A percentile compares a stretch with the other conserved stretches of the same genome.
Evolutionary conservation across 2,888 invertebrate genomes (phyloP).

Genomic region (Celastrina argiolus): DNA sequence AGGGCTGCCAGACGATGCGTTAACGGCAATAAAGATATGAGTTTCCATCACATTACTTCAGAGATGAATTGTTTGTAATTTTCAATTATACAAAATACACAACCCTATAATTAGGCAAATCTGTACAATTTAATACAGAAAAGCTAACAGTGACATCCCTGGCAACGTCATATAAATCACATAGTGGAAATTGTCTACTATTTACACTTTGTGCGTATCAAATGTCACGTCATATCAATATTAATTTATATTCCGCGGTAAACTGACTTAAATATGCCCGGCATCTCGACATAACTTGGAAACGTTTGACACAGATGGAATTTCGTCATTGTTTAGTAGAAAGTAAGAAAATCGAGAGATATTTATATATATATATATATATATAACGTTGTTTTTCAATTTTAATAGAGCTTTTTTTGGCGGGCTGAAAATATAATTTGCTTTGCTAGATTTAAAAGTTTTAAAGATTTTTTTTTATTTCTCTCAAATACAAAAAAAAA

Average conservation of each 20-base stretch:
- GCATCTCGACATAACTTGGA: not conserved
- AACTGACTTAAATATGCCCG: slow-evolving; percentile 4
- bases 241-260: slow-evolving; percentile 35
- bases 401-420: not conserved
- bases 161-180: slow-evolving; percentile 35
- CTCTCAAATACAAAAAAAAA: too few relatives aligned
- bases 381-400: not conserved
- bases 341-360: not conserved
- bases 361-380: not conserved
- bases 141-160: not conserved
- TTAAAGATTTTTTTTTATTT: too few relatives aligned
- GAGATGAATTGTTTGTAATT: too few relatives aligned
- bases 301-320: slow-evolving; percentile 10
- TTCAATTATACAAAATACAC: not conserved
- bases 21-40: not conserved
- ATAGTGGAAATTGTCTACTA: slow-evolving; percentile 34
- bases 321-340: slow-evolving; percentile 7
- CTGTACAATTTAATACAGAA: not conserved
- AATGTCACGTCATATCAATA: slow-evolving; percentile 34
- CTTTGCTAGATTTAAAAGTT: not conserved
- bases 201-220: slow-evolving; percentile 34
- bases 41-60: too few relatives aligned
- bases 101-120: slow-evolving; percentile 21
- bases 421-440: not conserved
- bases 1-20: slow-evolving; percentile 21